phyloP scores from a whole-genome alignment of 2,797 vertebrate genomes.

The Caiman crocodilus region DNA sequence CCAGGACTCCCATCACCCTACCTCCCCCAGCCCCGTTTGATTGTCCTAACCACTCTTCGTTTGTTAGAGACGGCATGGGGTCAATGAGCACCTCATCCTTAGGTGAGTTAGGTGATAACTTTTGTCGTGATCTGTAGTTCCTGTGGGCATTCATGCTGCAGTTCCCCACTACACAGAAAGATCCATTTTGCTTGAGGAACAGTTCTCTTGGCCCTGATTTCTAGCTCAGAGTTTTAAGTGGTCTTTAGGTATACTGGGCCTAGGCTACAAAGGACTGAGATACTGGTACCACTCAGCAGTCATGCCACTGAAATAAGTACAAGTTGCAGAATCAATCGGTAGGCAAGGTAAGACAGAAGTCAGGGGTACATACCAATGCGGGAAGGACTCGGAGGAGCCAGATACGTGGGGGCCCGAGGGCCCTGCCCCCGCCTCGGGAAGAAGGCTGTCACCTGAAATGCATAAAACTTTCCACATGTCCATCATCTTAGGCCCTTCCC shows the following conservation, averaged over 20 bases:
- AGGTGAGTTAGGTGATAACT: background rate
- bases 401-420: no score
- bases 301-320: background rate
- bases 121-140: background rate
- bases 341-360: background rate
- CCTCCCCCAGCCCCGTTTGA: no score
- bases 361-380: background rate
- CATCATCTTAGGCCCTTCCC: no score
- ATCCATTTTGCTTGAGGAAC: background rate
- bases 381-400: background rate
- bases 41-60: rapidly evolving
- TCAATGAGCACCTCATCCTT: background rate
- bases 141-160: rapidly evolving
- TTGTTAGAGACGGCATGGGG: background rate
- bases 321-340: background rate
- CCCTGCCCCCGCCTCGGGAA: no score
- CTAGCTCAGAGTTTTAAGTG: background rate
- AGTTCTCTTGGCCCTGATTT: background rate
- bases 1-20: background rate
- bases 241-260: background rate
- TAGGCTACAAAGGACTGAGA: background rate
- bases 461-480: no score
- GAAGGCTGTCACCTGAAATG: no score
- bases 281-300: background rate
- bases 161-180: background rate